phyloP scores from a whole-genome alignment of 2,888 invertebrate species.

The Clunio marinus region DNA sequence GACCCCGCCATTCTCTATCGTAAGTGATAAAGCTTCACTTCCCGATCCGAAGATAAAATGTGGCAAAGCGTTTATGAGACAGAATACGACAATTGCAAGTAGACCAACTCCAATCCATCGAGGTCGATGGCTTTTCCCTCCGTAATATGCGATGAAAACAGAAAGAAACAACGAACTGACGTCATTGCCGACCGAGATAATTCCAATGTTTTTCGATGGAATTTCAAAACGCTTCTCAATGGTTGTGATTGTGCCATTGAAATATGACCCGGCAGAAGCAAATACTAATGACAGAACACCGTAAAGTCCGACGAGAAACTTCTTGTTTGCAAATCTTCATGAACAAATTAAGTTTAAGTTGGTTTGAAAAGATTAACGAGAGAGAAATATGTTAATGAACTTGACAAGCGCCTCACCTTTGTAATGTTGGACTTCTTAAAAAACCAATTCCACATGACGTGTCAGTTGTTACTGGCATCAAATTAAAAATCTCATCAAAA shows the following conservation, averaged over 20 bases:
- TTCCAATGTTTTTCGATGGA: conserved; percentile 59
- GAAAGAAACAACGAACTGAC: conserved; percentile 60
- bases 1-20: conserved; percentile 53
- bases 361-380: neutral
- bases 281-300: conserved; percentile 65
- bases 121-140: conserved; percentile 60
- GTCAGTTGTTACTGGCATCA: conserved; percentile 57
- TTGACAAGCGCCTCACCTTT: conserved; percentile 54
- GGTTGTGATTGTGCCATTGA: conserved; percentile 62
- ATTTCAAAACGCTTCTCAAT: conserved; percentile 62
- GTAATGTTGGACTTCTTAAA: conserved; percentile 56
- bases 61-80: conserved; percentile 58
- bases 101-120: conserved; percentile 58
- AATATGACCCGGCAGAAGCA: conserved; percentile 60
- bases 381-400: conserved; percentile 42
- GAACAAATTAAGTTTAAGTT: conserved; percentile 42
- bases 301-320: conserved; percentile 54
- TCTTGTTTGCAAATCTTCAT: conserved; percentile 52
- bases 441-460: conserved; percentile 63
- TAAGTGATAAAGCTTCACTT: conserved; percentile 55
- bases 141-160: conserved; percentile 59
- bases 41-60: conserved; percentile 60
- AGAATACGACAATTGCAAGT: conserved; percentile 56
- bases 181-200: conserved; percentile 63
- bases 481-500: conserved; percentile 52